Conservation (phyloP, 92 coral and sea anemone species). For the Porites cylindrica region DNA sequence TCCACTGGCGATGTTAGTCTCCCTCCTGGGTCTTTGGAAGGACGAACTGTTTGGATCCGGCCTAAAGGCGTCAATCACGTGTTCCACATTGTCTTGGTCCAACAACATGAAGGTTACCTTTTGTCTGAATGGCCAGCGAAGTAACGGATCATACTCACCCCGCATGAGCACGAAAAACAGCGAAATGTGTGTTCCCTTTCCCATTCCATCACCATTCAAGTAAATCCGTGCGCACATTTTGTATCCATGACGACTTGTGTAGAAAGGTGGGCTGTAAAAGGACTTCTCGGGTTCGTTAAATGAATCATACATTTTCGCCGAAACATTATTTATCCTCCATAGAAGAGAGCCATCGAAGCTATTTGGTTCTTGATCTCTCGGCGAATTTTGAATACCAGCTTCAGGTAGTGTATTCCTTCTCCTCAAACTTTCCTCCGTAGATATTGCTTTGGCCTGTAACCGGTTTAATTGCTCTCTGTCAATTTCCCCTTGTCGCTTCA, state of each 20-base stretch:
- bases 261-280: slow-evolving; percentile 79
- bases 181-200: slow-evolving; percentile 54
- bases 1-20: slow-evolving; percentile 88
- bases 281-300: slow-evolving; percentile 65
- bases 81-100: slow-evolving; percentile 81
- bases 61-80: slow-evolving; percentile 86
- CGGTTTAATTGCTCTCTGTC: slow-evolving; percentile 42
- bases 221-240: slow-evolving; percentile 86
- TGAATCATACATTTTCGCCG: slow-evolving; percentile 70
- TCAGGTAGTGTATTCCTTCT: neutral
- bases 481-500: slow-evolving; percentile 44
- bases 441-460: slow-evolving; percentile 41
- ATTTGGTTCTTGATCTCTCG: slow-evolving; percentile 36
- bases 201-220: slow-evolving; percentile 70
- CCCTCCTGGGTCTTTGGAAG: slow-evolving; percentile 81
- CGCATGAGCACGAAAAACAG: slow-evolving; percentile 70
- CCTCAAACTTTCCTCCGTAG: slow-evolving; percentile 50
- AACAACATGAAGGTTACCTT: slow-evolving; percentile 75
- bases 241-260: slow-evolving; percentile 81
- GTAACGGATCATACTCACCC: slow-evolving; percentile 70
- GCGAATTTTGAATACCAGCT: slow-evolving; percentile 1
- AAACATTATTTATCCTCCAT: slow-evolving; percentile 72
- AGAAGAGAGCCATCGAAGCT: slow-evolving; percentile 69
- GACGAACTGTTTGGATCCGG: slow-evolving; percentile 90
- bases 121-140: slow-evolving; percentile 89